A percentile compares a stretch with the other conserved stretches of the same genome.
These are phyloP conservation scores for Drosophila athabasca DNA, from an alignment of 1,140 invertebrate species.

Conservation along the genomic window DNA sequence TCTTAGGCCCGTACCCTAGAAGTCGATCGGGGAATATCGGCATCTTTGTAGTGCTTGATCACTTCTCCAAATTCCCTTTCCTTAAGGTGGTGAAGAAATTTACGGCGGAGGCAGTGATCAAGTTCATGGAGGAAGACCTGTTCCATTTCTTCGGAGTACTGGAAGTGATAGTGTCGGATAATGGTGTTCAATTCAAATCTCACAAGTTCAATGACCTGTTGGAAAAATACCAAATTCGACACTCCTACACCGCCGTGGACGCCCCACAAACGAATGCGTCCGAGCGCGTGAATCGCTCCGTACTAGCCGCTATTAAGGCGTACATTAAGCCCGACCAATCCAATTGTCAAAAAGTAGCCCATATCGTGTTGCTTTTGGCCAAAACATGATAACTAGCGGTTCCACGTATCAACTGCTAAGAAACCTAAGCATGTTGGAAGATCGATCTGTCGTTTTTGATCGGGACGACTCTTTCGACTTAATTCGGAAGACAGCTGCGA, in stretches of 20 bases:
- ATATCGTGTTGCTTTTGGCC: not conserved
- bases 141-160: too few species aligned
- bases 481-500: too few species aligned
- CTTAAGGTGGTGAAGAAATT: not conserved
- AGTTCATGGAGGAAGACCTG: too few species aligned
- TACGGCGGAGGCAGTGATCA: not conserved
- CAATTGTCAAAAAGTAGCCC: not conserved
- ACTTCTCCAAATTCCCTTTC: too few species aligned
- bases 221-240: not conserved
- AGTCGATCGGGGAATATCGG: not conserved
- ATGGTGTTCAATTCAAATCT: not conserved
- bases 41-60: not conserved
- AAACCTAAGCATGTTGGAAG: not conserved
- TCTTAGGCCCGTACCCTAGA: not conserved
- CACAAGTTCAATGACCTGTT: not conserved
- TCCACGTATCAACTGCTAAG: not conserved
- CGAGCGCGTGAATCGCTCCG: not conserved
- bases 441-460: not conserved
- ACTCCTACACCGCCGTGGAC: not conserved
- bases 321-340: not conserved
- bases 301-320: not conserved
- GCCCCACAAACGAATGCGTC: not conserved
- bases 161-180: not conserved
- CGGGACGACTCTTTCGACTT: not conserved
- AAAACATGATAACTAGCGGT: too few species aligned